Base-by-base conservation (phyloP, 2,797 vertebrate genomes). In the Tympanoctomys barrerae region DNA sequence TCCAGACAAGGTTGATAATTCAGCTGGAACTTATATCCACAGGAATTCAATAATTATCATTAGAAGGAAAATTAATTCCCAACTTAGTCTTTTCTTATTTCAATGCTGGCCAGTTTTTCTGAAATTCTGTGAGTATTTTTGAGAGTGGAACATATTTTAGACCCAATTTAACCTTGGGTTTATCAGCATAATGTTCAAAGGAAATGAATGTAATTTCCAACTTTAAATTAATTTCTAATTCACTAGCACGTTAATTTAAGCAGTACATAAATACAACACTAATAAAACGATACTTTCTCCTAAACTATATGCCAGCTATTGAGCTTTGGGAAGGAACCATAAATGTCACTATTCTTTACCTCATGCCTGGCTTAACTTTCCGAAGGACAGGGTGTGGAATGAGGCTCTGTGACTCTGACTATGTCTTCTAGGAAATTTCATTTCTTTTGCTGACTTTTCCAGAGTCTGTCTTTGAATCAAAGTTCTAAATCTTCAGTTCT, bases 41-140 rank as follows among this genome's bases (percentile, higher is more conserved):
- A 94, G 68, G 82, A 97, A 95, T 96, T 95, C 93, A 96, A 96
- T 94, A 94, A 97, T 97, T 86, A 96, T 87, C 78, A 97, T 94
- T 93, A 89, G 89, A 94, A 62, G 70, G 75, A 94, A 93, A 95
- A 96, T 97, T 93, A 96, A 90, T 95, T 96, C 49, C 59, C 78
- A 86, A 78, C 31, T 86, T 77, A 64, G 26, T 80, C 59, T 93
- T 97, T 96, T 91, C 39, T 73, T 90, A 62, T 90, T 95, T 94
- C 83, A 94, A 91, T 77, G 49, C 46, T 96, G 89, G 89, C 62
- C 90, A 85, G 31, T 93, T 90, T 97, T 96, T 90, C 87, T 91
- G 89, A 96, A 95, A 89, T 87, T 88, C 70, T 88, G 28, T 89
- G 70, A 87, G 77, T 90, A 85, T 87, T 93, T 81, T 87, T 70